Evolutionary conservation across 2,888 invertebrate species (phyloP), one percentile per base, ranked within the genome.

Genomic region (Protophormia terraenovae): DNA sequence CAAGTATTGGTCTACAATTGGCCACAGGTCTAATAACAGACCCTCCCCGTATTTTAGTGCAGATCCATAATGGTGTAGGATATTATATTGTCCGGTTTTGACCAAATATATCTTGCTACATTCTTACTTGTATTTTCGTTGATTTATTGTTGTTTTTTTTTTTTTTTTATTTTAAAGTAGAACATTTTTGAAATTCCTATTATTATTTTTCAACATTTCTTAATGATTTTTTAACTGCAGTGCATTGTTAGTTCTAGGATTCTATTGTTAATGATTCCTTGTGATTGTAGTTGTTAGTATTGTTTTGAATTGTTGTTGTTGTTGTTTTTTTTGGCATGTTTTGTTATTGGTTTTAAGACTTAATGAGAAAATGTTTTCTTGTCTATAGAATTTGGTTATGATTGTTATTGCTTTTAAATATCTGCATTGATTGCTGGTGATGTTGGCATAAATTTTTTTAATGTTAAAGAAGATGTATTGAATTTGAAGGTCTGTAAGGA

Each of bases 211-310:
- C 0, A 45, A 38, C 24, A 47, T 35, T 50, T 67, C 24, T 38
- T 66, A 72, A 80, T 72, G 79, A 64, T 60, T 78, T 58, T 69
- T 78, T 71, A 41, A 72, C 41, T 66, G 72, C 64, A 69, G 7
- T 38, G 16, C 22, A 10, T 27, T 27, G 27, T 19, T 22, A 50
- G 8, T 50, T n/a, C 47, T 10, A 5, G 8, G n/a, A n/a, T n/a
- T 47, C n/a, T 45, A 35, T 19, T 69, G 38, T 50, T 45, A 69
- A 64, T 47, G 47, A 66, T 27, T 73, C 41, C 7, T 29, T 16
- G n/a, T 22, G 19, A 58, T 58, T 41, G n/a, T 22, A 14, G 41
- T 58, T 41, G n/a, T 29, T 45, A 22, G 7, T n/a, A 53, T 38
- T 64, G 62, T 64, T 64, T 53, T 29, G 22, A 14, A 29, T 19